phyloP scores from a whole-genome alignment of 2,888 invertebrate genomes.

The Drosophila paranaensis region DNA sequence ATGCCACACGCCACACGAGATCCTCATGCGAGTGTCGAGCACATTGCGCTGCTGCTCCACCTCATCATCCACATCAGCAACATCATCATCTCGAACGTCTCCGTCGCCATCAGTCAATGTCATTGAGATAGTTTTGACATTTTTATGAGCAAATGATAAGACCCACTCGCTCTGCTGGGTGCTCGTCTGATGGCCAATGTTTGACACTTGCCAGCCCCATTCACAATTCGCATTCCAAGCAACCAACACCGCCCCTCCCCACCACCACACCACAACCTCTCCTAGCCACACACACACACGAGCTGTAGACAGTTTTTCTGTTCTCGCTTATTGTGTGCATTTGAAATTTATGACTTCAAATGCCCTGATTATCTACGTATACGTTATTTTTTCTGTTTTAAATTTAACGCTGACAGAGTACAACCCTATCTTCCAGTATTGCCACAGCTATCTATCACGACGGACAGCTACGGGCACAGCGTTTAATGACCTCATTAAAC shows the following conservation, averaged over 20 bases:
- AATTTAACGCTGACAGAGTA: conserved; percentile 59
- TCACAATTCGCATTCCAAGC: conserved; percentile 31
- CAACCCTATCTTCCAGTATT: conserved; percentile 30
- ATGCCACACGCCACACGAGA: conserved; percentile 29
- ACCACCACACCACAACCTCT: conserved; percentile 11
- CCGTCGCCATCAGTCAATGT: conserved; percentile 78
- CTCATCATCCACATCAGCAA: conserved; percentile 21
- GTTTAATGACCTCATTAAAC: conserved; percentile 3
- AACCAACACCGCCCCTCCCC: not conserved
- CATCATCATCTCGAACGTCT: conserved; percentile 32
- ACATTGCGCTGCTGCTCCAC: conserved; percentile 33
- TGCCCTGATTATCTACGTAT: conserved; percentile 45
- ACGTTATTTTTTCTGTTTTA: conserved; percentile 24
- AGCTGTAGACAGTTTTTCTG: conserved; percentile 33
- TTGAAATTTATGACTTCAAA: conserved; percentile 60
- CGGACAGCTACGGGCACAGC: conserved; percentile 14
- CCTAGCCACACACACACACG: conserved; percentile 1
- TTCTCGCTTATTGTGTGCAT: conserved; percentile 35
- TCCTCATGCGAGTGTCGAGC: conserved; percentile 40
- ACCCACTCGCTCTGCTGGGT: conserved; percentile 62
- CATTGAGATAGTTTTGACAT: conserved; percentile 79
- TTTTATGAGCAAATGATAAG: conserved; percentile 81
- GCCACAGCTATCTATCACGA: conserved; percentile 36
- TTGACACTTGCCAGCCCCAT: conserved; percentile 73
- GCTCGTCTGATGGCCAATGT: conserved; percentile 73